Evolutionary conservation across 2,888 invertebrate genomes (phyloP).

Genomic region (Salpingus planirostris): DNA sequence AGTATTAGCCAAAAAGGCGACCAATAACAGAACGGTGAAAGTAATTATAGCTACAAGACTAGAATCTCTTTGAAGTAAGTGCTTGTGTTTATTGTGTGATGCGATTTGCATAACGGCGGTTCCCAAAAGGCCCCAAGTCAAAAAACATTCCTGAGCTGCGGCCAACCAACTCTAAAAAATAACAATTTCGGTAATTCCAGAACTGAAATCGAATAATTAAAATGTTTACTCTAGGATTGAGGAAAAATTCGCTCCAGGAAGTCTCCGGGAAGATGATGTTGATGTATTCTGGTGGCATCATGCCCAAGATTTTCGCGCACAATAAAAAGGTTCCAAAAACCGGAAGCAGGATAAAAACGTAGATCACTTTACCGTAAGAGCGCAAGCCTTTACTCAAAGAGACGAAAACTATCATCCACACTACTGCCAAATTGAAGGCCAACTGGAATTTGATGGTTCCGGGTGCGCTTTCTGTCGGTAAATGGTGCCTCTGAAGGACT

Average conservation of each 20-base stretch:
- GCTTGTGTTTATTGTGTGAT: constrained; percentile 64
- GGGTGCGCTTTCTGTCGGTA: constrained; percentile 38
- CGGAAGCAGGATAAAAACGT: constrained; percentile 69
- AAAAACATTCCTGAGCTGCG: constrained; percentile 79
- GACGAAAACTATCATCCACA: constrained; percentile 85
- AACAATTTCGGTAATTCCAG: background rate
- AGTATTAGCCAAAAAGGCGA: constrained; percentile 73
- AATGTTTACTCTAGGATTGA: constrained; percentile 60
- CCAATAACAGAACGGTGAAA: constrained; percentile 61
- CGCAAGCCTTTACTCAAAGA: constrained; percentile 79
- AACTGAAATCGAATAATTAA: background rate
- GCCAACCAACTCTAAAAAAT: constrained; percentile 72
- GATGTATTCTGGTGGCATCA: constrained; percentile 57
- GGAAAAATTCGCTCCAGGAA: constrained; percentile 76
- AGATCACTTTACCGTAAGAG: constrained; percentile 76
- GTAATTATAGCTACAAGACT: constrained; percentile 63
- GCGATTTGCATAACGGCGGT: constrained; percentile 73
- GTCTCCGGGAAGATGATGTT: constrained; percentile 70
- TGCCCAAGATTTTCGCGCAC: constrained; percentile 65
- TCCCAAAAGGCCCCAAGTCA: constrained; percentile 80
- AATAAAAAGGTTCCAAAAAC: constrained; percentile 65
- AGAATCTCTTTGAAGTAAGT: constrained; percentile 54
- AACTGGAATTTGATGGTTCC: constrained; percentile 76
- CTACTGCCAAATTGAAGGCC: constrained; percentile 80
- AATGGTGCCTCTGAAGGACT: constrained; percentile 59